phyloP scores from a whole-genome alignment of 2,797 vertebrate species.

The Pseudochirops corinnae region DNA sequence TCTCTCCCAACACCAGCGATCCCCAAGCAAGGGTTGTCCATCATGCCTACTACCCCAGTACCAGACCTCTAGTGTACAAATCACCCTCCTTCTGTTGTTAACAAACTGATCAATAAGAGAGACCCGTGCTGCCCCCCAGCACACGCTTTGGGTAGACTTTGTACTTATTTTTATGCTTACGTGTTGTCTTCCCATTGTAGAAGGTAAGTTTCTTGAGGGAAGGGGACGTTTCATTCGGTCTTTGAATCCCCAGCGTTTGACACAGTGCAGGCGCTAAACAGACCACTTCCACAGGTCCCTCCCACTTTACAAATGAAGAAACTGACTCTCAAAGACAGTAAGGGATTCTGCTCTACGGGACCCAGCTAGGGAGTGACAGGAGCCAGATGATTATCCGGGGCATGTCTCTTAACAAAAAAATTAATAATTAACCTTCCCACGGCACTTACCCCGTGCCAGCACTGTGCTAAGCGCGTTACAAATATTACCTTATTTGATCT shows the following conservation, averaged over 20 bases:
- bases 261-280: background rate
- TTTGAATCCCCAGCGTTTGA: background rate
- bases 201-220: background rate
- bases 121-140: background rate
- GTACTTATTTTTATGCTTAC: background rate
- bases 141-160: background rate
- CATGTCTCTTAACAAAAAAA: background rate
- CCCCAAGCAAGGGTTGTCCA: background rate
- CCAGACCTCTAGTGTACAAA: background rate
- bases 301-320: background rate
- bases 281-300: background rate
- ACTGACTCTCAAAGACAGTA: background rate
- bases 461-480: background rate
- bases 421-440: background rate
- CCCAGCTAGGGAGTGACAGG: background rate
- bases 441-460: no score
- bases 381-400: no score
- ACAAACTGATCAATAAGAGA: background rate
- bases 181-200: background rate
- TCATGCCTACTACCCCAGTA: no score
- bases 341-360: background rate
- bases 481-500: background rate
- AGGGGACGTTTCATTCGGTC: background rate
- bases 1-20: background rate
- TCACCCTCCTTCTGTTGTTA: background rate